Conservation (phyloP, 2,113 vertebrate genomes). For the Ameiurus melas region DNA sequence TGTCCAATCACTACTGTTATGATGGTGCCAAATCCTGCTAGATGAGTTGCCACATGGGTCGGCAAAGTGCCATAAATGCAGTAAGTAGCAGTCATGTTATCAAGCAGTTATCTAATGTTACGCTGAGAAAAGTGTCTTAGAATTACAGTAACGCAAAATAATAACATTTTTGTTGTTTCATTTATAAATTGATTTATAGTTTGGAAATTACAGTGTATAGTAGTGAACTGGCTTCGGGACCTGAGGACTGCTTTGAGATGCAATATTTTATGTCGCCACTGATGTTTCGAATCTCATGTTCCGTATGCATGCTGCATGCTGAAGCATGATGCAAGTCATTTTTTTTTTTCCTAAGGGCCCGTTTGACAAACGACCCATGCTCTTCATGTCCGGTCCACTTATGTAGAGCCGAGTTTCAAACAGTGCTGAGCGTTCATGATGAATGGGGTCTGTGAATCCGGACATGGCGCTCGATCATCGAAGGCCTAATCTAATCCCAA, state of each 20-base stretch:
- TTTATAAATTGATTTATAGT: not conserved
- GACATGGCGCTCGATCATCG: constrained; percentile 55
- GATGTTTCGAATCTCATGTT: not conserved
- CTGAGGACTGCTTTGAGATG: not conserved
- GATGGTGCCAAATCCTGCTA: not conserved
- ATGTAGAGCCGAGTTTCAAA: constrained; percentile 40
- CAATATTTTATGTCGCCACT: not conserved
- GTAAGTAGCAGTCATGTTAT: not conserved
- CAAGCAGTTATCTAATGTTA: not conserved
- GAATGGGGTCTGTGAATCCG: constrained; percentile 46
- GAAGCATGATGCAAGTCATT: not conserved
- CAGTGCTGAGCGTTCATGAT: constrained; percentile 46
- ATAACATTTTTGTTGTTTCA: not conserved
- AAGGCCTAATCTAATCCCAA: constrained; percentile 59
- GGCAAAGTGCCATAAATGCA: not conserved
- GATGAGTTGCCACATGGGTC: not conserved
- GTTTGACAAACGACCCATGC: constrained; percentile 52
- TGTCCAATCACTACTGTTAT: not conserved
- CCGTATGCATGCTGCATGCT: constrained; percentile 2
- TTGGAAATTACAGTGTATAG: not conserved
- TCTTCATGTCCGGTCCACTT: constrained; percentile 49
- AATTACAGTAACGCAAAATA: not conserved
- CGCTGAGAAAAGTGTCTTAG: not conserved
- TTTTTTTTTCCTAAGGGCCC: constrained; percentile 19
- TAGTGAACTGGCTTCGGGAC: not conserved